A percentile compares a stretch with the other conserved stretches of the same genome.
These are phyloP conservation scores for Dendroctonus ponderosae DNA, from an alignment of 1,140 invertebrate species.

Conservation along the genomic window DNA sequence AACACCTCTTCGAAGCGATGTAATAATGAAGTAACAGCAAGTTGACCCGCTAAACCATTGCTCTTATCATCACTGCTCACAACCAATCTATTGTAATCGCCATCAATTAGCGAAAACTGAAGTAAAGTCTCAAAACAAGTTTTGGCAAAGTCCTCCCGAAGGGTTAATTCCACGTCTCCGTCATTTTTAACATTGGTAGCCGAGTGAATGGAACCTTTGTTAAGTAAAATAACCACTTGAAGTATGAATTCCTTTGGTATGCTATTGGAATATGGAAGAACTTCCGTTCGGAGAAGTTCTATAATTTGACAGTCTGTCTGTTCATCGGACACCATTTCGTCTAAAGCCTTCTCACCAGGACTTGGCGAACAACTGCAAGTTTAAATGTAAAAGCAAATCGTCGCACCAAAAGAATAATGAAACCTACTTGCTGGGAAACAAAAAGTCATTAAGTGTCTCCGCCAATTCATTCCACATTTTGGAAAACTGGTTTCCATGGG, in stretches of 20 bases:
- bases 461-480: slow-evolving; percentile 84
- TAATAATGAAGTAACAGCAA: slow-evolving; percentile 88
- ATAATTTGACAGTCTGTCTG: slow-evolving; percentile 85
- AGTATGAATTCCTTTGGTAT: slow-evolving; percentile 86
- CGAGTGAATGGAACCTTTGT: slow-evolving; percentile 92
- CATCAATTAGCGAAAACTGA: slow-evolving; percentile 84
- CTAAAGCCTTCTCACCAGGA: slow-evolving; percentile 67
- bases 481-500: slow-evolving; percentile 67
- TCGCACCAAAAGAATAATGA: neutral
- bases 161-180: slow-evolving; percentile 77
- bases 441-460: slow-evolving; percentile 83
- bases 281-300: slow-evolving; percentile 79
- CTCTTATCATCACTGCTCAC: slow-evolving; percentile 51
- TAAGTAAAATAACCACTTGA: slow-evolving; percentile 84
- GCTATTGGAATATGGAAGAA: slow-evolving; percentile 75
- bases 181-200: slow-evolving; percentile 68
- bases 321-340: slow-evolving; percentile 82
- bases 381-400: neutral
- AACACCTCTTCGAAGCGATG: slow-evolving; percentile 93
- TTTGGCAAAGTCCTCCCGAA: slow-evolving; percentile 93
- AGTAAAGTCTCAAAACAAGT: slow-evolving; percentile 94
- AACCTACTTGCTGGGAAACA: slow-evolving; percentile 76
- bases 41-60: slow-evolving; percentile 69
- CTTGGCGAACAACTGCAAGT: slow-evolving; percentile 54
- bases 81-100: slow-evolving; percentile 55